Base-by-base conservation (phyloP, 2,888 invertebrate genomes). In the Agrilus mali region DNA sequence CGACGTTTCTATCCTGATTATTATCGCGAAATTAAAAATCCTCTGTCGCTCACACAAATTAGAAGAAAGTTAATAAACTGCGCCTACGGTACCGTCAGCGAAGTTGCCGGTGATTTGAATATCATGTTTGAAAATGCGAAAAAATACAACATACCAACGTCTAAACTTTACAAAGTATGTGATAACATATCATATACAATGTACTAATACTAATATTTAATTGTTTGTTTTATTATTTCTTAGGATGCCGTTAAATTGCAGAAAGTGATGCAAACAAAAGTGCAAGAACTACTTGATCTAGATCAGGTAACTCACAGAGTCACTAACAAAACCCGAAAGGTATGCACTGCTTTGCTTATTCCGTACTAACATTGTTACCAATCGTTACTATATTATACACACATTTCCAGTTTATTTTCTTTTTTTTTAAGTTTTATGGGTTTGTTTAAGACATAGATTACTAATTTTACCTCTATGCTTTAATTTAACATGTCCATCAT, bases 81-180 rank as follows among this genome's bases (percentile, higher is more conserved):
- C 17, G 80, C 78, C 53, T 93, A 92, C 61, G 83, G 82, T 0
- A 87, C 85, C 10, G 72, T 94, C 1, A 85, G 84, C 22, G 90
- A 94, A 63, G 80, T 97, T 35, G 89, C 93, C 1, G 85, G 85
- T 1, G 97, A 98, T 62, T 77, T 98, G 72, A 93, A 92, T 60
- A 79, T 94, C 39, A 92, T 97, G 83, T 90, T 97, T 65, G 92
- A 94, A 61, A 98, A 98, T 68, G 97, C 97, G 10, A 88, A 86
- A 62, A 82, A 83, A 56, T 93, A 92, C 63, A 92, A 90, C 65
- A 70, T 83, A 36, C 77, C 82, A 39, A 82, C 82, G 34, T 87
- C 89, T 35, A 77, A 82, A 54, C 72, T 89, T 12, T 88, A 87
- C 63, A 86, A 86, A 71, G 82, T 82, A 66, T 61, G 50, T 42